Conservation (phyloP, 2,888 invertebrate species). For the Latheticus oryzae region DNA sequence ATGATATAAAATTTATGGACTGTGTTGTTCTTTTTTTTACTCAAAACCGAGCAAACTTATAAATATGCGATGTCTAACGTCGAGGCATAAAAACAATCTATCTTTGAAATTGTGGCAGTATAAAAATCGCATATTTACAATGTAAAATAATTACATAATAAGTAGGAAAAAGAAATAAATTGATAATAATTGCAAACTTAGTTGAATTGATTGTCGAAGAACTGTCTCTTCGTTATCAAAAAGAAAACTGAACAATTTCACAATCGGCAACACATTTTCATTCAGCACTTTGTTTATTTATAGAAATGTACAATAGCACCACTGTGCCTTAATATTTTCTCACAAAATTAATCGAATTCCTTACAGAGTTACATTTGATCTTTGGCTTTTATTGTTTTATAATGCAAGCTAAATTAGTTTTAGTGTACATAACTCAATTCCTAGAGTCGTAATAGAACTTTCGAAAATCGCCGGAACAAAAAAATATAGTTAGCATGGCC, state of each 20-base stretch:
- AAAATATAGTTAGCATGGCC: conserved; percentile 19
- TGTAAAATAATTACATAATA: conserved; percentile 8
- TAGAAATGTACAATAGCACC: conserved; percentile 42
- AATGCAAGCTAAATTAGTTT: conserved; percentile 40
- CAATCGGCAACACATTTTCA: conserved; percentile 38
- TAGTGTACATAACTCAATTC: conserved; percentile 41
- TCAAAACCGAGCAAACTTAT: conserved; percentile 15
- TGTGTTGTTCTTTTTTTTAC: conserved; percentile 6
- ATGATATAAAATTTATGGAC: conserved; percentile 52
- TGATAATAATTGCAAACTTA: conserved; percentile 40
- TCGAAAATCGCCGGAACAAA: conserved; percentile 13
- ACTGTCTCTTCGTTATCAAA: conserved; percentile 39
- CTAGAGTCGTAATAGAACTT: conserved; percentile 30
- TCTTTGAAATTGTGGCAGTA: conserved; percentile 43
- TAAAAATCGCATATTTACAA: conserved; percentile 53
- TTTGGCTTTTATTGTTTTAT: conserved; percentile 35
- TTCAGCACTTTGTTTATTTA: conserved; percentile 44
- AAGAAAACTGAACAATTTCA: conserved; percentile 29
- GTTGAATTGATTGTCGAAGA: conserved; percentile 47
- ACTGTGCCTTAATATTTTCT: conserved; percentile 37
- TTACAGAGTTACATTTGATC: conserved; percentile 32
- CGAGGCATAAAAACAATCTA: conserved; percentile 23
- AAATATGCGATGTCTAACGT: conserved; percentile 29
- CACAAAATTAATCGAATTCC: conserved; percentile 41
- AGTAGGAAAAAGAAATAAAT: conserved; percentile 28